Evolutionary conservation across 1,140 invertebrate genomes (phyloP).

Genomic region (Brachionus rubens): DNA sequence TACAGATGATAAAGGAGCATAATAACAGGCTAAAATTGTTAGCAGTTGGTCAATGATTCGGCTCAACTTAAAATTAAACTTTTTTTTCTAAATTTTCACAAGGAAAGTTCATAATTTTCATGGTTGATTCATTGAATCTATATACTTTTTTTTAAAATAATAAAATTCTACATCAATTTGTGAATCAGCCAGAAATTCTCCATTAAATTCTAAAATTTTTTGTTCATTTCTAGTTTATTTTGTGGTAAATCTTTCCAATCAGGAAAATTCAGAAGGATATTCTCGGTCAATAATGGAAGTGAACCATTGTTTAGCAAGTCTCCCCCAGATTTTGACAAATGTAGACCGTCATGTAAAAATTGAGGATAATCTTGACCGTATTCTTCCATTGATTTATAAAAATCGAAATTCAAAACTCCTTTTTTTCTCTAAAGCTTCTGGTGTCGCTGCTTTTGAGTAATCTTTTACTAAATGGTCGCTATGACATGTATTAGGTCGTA

Average conservation of each 20-base stretch:
- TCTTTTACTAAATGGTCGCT: neutral
- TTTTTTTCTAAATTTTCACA: no score
- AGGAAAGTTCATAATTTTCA: no score
- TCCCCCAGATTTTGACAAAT: slow-evolving; percentile 21
- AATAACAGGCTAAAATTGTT: no score
- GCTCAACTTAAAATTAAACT: no score
- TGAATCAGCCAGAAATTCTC: no score
- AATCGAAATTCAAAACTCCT: neutral
- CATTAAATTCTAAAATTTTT: no score
- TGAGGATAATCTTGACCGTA: slow-evolving; percentile 1
- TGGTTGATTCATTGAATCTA: no score
- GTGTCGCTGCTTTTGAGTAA: neutral
- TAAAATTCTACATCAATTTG: no score
- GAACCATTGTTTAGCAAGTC: neutral
- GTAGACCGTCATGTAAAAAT: slow-evolving; percentile 32
- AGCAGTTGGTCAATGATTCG: no score
- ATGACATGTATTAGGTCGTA: neutral
- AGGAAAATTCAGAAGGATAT: slow-evolving; percentile 15
- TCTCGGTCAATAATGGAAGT: neutral
- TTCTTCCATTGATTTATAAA: slow-evolving; percentile 17
- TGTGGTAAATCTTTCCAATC: slow-evolving; percentile 4
- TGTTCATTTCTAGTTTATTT: neutral
- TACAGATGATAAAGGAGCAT: no score
- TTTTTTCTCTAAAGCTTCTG: slow-evolving; percentile 2
- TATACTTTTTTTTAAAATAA: no score